phyloP scores from a whole-genome alignment of 2,888 invertebrate genomes.

The Caradrina clavipalpis region DNA sequence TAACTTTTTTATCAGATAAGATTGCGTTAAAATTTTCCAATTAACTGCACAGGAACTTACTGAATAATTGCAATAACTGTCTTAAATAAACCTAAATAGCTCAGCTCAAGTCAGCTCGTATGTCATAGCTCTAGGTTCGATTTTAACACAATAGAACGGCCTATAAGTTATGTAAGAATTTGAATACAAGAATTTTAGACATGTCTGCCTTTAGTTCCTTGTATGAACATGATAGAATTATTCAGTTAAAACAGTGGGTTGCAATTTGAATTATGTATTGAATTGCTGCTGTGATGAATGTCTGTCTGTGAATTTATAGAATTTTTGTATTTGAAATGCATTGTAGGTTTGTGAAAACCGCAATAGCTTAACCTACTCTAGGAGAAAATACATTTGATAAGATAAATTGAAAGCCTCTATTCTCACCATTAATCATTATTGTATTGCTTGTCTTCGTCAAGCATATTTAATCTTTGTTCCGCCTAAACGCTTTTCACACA shows the following conservation, averaged over 20 bases:
- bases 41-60: constrained; percentile 24
- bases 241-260: constrained; percentile 17
- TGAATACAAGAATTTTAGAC: constrained; percentile 41
- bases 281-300: constrained; percentile 29
- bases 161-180: constrained; percentile 43
- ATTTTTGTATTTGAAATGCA: constrained; percentile 4
- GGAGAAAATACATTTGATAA: neutral
- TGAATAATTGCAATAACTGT: constrained; percentile 40
- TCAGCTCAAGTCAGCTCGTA: constrained; percentile 6
- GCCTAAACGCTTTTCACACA: too few relatives aligned
- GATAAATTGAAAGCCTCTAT: too few relatives aligned
- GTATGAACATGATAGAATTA: constrained; percentile 30
- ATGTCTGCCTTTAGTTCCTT: constrained; percentile 51
- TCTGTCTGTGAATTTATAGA: neutral
- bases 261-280: constrained; percentile 39
- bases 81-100: constrained; percentile 30
- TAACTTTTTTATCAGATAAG: constrained; percentile 4
- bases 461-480: neutral
- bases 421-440: neutral
- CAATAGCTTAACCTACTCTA: neutral
- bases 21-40: neutral
- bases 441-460: neutral
- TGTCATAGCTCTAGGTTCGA: constrained; percentile 24
- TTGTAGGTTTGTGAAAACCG: neutral
- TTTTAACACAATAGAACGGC: constrained; percentile 36